phyloP scores from a whole-genome alignment of 2,113 vertebrate species.

The Pelmatolapia mariae region DNA sequence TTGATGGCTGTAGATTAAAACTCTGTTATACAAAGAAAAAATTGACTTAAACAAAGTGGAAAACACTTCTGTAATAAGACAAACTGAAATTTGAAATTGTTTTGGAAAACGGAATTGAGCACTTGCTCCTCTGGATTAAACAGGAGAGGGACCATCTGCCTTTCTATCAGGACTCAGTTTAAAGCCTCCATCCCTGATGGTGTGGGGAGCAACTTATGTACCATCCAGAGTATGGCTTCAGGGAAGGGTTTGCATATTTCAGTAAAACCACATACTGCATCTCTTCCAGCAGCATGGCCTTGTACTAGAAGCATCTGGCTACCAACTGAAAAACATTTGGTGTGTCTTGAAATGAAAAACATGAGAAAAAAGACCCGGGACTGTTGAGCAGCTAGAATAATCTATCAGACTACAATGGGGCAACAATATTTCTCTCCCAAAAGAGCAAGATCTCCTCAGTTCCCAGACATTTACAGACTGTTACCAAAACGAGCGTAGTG shows the following conservation, averaged over 20 bases:
- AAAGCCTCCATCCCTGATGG: background rate
- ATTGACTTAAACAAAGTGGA: background rate
- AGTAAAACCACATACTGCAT: background rate
- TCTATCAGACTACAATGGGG: background rate
- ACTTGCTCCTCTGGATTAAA: background rate
- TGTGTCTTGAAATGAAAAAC: background rate
- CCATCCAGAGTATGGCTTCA: background rate
- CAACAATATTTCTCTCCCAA: background rate
- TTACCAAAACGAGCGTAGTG: background rate
- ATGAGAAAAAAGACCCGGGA: background rate
- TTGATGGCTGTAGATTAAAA: background rate
- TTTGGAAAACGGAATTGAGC: background rate
- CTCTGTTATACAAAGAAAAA: background rate
- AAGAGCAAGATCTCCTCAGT: background rate
- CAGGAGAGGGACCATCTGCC: background rate
- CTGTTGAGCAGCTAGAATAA: background rate
- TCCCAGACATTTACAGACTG: background rate
- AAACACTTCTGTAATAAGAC: background rate
- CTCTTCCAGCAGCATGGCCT: background rate
- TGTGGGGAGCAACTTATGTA: background rate
- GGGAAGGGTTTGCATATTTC: background rate
- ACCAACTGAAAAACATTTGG: background rate
- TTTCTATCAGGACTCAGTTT: background rate
- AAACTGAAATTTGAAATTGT: background rate
- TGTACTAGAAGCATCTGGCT: background rate